Conservation (phyloP, 2,113 vertebrate species). For the Helogale parvula region DNA sequence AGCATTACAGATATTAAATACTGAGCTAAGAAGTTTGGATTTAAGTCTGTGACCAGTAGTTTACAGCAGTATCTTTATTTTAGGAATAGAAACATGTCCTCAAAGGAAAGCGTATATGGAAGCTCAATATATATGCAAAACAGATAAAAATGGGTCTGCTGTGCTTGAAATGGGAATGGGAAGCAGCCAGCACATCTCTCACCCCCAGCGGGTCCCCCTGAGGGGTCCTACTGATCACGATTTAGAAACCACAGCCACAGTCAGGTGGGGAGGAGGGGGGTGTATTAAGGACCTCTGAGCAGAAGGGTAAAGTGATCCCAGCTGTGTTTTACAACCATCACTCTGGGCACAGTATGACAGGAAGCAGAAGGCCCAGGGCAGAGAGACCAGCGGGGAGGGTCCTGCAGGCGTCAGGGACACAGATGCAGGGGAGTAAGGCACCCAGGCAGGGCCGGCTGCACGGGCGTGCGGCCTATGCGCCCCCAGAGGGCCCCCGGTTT, state of each 20-base stretch:
- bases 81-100: conserved; percentile 46
- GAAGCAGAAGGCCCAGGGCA: not conserved
- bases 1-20: not conserved
- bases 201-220: not conserved
- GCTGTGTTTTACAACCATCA: not conserved
- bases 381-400: not conserved
- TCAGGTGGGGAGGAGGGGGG: not conserved
- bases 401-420: not conserved
- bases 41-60: not conserved
- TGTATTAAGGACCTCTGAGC: not conserved
- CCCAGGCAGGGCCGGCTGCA: not conserved
- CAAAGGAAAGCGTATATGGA: not conserved
- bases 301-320: not conserved
- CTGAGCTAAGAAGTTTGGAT: not conserved
- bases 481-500: not conserved
- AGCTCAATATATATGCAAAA: conserved; percentile 62
- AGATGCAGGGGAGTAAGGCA: not conserved
- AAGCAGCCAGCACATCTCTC: not conserved
- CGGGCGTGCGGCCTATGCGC: accelerated
- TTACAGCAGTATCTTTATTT: conserved; percentile 33
- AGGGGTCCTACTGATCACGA: not conserved
- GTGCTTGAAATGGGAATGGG: conserved; percentile 15
- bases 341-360: not conserved
- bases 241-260: conserved; percentile 7
- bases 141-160: not conserved